Base-by-base conservation (phyloP, 1,140 invertebrate genomes). In the Pseudoatta argentina region DNA sequence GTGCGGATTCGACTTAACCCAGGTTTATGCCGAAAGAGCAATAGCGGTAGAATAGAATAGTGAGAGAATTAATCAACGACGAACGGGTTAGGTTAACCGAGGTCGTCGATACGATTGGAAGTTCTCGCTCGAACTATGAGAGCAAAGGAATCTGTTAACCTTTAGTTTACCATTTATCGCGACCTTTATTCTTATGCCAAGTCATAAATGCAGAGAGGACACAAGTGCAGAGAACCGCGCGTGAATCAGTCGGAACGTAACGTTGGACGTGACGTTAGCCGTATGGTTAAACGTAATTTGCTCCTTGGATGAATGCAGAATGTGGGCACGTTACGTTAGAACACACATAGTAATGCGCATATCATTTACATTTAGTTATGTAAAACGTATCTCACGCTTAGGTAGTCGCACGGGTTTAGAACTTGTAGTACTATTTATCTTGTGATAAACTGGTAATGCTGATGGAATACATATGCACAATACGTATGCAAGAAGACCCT, bases 351-450 rank as follows among this genome's bases (percentile, higher is more conserved):
- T 83, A 34, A 83, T 75, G 79, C 55, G 79, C 79, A 83, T 83
- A 61, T 75, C 39, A 83, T 83, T 83, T 83, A 83, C 79, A 83
- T 83, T 83, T 83, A 75, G 69, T 83, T 83, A 83, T 21, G 69
- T 75, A 51, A 75, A 75, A 55, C 39, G 16, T 27, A 71, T 48
- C 39, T 61, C 53, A 53, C 53, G 48, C 64, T 81, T 71, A 44
- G 66, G 10, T 30, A 81, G 53, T 71, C 53, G 48, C 51, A 8
- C 18, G 24, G 21, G 79, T 18, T 83, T 48, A 51, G 55, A 61
- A 61, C 30, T 59, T 27, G 51, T 27, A 10, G 8, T 71, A 24
- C 55, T 61, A 61, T 73, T 72, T 72, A 72, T 82, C 39, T 30
- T n/a, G 18, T 14, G 27, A 14, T 44, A 44, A 44, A 44, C 39